A percentile compares a stretch with the other conserved stretches of the same genome.
Evolutionary conservation across 2,113 vertebrate genomes (phyloP).

Genomic region (Oenanthe oenanthe): DNA sequence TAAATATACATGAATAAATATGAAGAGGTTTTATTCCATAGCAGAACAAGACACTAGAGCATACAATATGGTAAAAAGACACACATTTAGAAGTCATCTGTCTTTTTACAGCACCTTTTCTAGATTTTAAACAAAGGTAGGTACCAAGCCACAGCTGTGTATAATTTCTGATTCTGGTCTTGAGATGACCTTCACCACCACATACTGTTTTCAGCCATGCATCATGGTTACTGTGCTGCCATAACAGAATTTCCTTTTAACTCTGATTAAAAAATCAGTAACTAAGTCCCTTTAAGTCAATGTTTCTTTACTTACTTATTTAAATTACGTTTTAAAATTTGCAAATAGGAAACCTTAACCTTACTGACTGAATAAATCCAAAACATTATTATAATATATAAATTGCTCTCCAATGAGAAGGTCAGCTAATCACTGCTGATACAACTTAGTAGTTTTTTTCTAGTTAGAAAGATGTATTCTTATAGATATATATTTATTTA

Average conservation of each 20-base stretch:
- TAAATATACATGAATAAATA: neutral
- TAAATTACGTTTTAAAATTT: neutral
- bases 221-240: neutral
- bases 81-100: neutral
- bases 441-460: neutral
- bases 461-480: neutral
- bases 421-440: neutral
- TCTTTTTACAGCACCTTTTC: neutral
- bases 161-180: neutral
- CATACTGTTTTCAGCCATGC: rapidly evolving
- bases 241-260: neutral
- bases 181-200: neutral
- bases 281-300: neutral
- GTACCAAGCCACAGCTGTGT: neutral
- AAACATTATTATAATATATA: neutral
- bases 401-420: neutral
- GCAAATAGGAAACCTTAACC: neutral
- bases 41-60: neutral
- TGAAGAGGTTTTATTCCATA: neutral
- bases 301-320: neutral
- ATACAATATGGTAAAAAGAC: neutral
- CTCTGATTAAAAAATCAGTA: neutral
- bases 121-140: neutral
- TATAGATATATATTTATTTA: neutral
- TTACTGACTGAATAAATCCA: neutral